These are phyloP conservation scores for Heterodera carotae DNA, from an alignment of 1,140 invertebrate species.

Conservation along the genomic window DNA sequence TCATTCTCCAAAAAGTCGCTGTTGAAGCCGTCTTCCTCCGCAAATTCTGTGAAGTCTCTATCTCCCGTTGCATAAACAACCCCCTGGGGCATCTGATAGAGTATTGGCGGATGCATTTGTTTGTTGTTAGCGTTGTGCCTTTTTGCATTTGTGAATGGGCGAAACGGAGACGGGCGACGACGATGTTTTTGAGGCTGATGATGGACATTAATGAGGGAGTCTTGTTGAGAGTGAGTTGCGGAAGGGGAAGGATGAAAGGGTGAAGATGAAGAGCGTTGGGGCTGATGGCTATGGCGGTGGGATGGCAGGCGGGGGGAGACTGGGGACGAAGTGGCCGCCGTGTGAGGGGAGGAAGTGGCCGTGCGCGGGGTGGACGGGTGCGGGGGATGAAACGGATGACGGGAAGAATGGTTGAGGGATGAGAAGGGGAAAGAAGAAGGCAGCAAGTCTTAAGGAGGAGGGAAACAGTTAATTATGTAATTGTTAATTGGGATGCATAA, in stretches of 20 bases:
- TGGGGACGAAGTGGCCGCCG: conserved; percentile 8
- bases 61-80: conserved; percentile 35
- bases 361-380: neutral
- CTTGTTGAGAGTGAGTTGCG: neutral
- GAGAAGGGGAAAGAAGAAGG: conserved; percentile 13
- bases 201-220: neutral
- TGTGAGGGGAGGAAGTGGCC: neutral
- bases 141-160: neutral
- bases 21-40: conserved; percentile 9
- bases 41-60: neutral
- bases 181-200: neutral
- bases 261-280: conserved; percentile 9
- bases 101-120: conserved; percentile 19
- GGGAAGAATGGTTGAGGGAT: neutral
- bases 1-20: neutral
- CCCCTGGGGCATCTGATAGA: conserved; percentile 44
- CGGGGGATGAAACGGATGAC: too few relatives aligned
- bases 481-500: neutral
- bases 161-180: neutral
- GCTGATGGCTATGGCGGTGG: neutral
- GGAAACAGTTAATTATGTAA: conserved; percentile 7
- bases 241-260: conserved; percentile 11
- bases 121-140: conserved; percentile 10
- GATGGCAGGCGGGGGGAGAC: neutral
- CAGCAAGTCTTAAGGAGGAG: conserved; percentile 30